Evolutionary conservation across 2,888 invertebrate genomes (phyloP).

Genomic region (Pristionchus maxplancki): DNA sequence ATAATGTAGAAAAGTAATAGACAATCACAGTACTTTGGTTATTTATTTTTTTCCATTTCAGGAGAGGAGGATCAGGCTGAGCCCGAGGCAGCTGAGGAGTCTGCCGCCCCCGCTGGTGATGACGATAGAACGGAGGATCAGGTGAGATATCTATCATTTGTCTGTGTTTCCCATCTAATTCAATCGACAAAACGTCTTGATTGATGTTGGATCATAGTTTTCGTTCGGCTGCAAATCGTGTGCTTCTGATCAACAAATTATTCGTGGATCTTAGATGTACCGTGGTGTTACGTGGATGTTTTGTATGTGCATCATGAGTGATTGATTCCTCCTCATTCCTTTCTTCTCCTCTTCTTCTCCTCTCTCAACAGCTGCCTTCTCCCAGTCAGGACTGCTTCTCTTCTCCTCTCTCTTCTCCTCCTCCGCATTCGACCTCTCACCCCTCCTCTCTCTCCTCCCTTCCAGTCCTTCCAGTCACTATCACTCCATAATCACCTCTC

Average conservation of each 20-base stretch:
- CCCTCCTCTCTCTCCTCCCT: slow-evolving; percentile 1
- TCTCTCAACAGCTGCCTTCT: slow-evolving; percentile 32
- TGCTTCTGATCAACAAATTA: background rate
- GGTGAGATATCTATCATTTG: slow-evolving; percentile 56
- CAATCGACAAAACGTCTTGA: background rate
- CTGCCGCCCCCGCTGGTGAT: slow-evolving; percentile 52
- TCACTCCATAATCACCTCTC: slow-evolving; percentile 30
- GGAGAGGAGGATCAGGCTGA: slow-evolving; percentile 65
- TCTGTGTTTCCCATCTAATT: background rate
- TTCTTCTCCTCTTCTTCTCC: slow-evolving; percentile 35
- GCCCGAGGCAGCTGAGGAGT: slow-evolving; percentile 60
- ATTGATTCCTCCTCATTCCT: slow-evolving; percentile 40
- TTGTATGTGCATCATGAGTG: background rate
- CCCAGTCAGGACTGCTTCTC: background rate
- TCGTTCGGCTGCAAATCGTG: background rate
- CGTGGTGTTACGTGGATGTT: slow-evolving; percentile 11
- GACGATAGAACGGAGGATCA: slow-evolving; percentile 76
- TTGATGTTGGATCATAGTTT: background rate
- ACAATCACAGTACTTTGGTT: background rate
- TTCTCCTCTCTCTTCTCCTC: slow-evolving; percentile 44
- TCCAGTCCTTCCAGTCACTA: background rate
- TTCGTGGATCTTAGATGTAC: background rate
- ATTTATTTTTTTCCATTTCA: slow-evolving; percentile 51
- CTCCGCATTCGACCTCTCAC: slow-evolving; percentile 41
- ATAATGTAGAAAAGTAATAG: background rate